These are phyloP conservation scores for Linnaemya tessellans DNA, from an alignment of 2,888 invertebrate species.

Conservation along the genomic window DNA sequence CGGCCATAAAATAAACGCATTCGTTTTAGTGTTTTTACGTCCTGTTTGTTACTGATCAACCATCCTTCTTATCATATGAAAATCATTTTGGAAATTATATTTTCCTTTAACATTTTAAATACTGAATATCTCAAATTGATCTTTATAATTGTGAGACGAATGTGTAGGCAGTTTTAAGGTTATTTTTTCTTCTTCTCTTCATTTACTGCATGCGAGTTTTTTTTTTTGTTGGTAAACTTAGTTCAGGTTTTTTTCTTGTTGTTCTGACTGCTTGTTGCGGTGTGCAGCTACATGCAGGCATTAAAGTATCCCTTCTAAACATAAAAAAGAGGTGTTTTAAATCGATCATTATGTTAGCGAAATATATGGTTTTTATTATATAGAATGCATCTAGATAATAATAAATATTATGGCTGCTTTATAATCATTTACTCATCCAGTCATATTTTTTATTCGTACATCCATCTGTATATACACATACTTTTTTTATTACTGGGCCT, in stretches of 20 bases:
- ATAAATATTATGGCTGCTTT: slow-evolving; percentile 71
- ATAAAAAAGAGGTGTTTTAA: slow-evolving; percentile 74
- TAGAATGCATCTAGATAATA: slow-evolving; percentile 74
- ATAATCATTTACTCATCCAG: slow-evolving; percentile 44
- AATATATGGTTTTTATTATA: slow-evolving; percentile 53
- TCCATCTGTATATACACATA: not conserved
- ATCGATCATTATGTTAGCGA: slow-evolving; percentile 73
- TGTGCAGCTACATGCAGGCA: not conserved
- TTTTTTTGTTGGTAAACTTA: not conserved
- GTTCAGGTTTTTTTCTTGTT: slow-evolving; percentile 1
- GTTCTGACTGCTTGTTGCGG: not conserved
- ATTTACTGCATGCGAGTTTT: not conserved
- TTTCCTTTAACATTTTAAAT: slow-evolving; percentile 21
- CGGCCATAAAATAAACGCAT: slow-evolving; percentile 3
- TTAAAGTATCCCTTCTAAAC: not conserved
- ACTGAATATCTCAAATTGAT: slow-evolving; percentile 34
- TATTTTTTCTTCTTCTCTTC: not conserved
- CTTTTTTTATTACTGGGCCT: slow-evolving; percentile 73
- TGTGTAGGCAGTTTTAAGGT: slow-evolving; percentile 47
- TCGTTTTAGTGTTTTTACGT: not conserved
- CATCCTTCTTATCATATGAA: slow-evolving; percentile 26
- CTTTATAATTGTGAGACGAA: slow-evolving; percentile 17
- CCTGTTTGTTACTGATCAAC: slow-evolving; percentile 10
- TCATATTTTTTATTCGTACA: not conserved
- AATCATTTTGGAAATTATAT: slow-evolving; percentile 15